These are phyloP conservation scores for Corythornis madagascariensis DNA, from an alignment of 2,113 vertebrate genomes.

Conservation along the genomic window DNA sequence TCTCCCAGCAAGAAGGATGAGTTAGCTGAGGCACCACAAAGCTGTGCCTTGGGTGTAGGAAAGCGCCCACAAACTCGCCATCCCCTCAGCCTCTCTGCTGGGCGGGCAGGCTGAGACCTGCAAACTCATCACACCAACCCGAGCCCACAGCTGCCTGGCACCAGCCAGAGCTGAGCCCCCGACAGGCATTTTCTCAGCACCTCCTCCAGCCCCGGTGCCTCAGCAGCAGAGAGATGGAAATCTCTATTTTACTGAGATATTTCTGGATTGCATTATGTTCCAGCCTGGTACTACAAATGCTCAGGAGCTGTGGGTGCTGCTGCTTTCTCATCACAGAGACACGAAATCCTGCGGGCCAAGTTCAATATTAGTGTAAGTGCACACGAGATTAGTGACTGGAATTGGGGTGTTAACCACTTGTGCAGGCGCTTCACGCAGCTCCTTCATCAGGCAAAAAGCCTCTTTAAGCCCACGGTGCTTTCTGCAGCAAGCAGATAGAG, in stretches of 20 bases:
- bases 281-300: neutral
- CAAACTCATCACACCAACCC: neutral
- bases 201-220: slow-evolving; percentile 26
- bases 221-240: slow-evolving; percentile 47
- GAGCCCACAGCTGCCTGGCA: neutral
- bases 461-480: neutral
- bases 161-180: neutral
- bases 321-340: slow-evolving; percentile 28
- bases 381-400: slow-evolving; percentile 15
- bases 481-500: neutral
- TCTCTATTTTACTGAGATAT: slow-evolving; percentile 35
- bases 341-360: neutral
- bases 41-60: neutral
- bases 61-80: neutral
- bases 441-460: slow-evolving; percentile 29
- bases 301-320: slow-evolving; percentile 11
- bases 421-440: neutral
- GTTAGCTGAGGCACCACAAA: neutral
- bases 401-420: slow-evolving; percentile 12
- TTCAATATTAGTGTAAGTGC: slow-evolving; percentile 43
- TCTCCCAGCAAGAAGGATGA: neutral
- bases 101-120: neutral
- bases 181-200: neutral
- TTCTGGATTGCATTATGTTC: slow-evolving; percentile 31
- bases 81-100: neutral